These are phyloP conservation scores for Ptychoptera albimana DNA, from an alignment of 2,888 invertebrate species.

Conservation along the genomic window DNA sequence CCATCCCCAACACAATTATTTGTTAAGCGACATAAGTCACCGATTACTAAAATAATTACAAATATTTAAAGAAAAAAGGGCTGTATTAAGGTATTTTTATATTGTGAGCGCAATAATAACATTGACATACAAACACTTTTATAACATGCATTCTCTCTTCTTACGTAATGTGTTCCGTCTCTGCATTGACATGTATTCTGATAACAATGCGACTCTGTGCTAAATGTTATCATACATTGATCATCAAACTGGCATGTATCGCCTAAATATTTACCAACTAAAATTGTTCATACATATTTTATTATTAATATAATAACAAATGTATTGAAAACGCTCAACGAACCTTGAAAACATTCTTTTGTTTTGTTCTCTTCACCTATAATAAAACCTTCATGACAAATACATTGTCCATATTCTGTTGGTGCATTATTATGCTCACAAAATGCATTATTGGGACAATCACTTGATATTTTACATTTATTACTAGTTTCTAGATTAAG, in stretches of 20 bases:
- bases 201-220: conserved; percentile 23
- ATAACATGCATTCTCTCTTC: conserved; percentile 23
- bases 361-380: no score
- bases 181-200: conserved; percentile 23
- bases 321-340: no score
- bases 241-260: conserved; percentile 23
- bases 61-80: no score
- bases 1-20: conserved; percentile 24
- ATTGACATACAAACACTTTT: conserved; percentile 21
- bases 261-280: conserved; percentile 20
- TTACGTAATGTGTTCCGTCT: conserved; percentile 21
- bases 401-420: no score
- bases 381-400: no score
- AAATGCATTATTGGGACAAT: no score
- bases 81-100: neutral
- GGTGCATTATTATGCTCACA: no score
- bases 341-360: no score
- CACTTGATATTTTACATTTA: no score
- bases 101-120: neutral
- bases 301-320: no score
- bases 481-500: no score
- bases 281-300: neutral
- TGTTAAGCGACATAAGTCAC: conserved; percentile 20
- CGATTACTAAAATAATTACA: conserved; percentile 19
- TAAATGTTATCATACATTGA: conserved; percentile 25